These are phyloP conservation scores for Siniperca scherzeri DNA, from an alignment of 2,797 vertebrate species.

Conservation along the genomic window DNA sequence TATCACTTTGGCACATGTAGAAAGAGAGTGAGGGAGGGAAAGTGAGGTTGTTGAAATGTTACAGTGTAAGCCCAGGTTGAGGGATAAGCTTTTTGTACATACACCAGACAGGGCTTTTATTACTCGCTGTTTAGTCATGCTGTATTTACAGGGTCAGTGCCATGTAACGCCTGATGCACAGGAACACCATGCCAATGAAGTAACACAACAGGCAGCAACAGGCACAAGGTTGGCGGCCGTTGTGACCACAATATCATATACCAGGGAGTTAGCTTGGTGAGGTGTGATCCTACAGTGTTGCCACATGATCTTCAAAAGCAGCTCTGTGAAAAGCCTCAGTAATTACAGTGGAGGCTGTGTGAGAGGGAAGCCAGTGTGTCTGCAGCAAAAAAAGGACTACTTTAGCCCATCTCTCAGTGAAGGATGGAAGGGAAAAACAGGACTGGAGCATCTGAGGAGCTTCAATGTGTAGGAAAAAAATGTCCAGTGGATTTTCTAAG, in stretches of 20 bases:
- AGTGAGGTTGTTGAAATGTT: constrained; percentile 58
- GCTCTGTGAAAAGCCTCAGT: constrained; percentile 67
- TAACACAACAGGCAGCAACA: constrained; percentile 53
- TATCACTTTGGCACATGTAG: constrained; percentile 68
- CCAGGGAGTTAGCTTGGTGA: constrained; percentile 51
- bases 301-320: constrained; percentile 60
- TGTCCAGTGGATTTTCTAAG: background rate
- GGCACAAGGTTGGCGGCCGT: constrained; percentile 34
- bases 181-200: constrained; percentile 60
- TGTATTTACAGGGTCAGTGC: constrained; percentile 78
- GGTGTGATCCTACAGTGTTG: constrained; percentile 64
- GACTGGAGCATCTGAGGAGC: constrained; percentile 31
- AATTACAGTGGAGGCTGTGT: constrained; percentile 65
- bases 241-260: constrained; percentile 57
- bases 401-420: constrained; percentile 44
- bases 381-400: constrained; percentile 35
- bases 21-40: constrained; percentile 59
- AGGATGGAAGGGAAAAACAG: constrained; percentile 43
- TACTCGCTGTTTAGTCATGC: constrained; percentile 83
- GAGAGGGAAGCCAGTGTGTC: constrained; percentile 55
- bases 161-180: constrained; percentile 70
- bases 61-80: constrained; percentile 72
- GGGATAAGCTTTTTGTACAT: constrained; percentile 77
- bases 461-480: background rate
- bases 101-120: constrained; percentile 80